phyloP scores from a whole-genome alignment of 2,888 invertebrate genomes.

The Habrosyne pyritoides region DNA sequence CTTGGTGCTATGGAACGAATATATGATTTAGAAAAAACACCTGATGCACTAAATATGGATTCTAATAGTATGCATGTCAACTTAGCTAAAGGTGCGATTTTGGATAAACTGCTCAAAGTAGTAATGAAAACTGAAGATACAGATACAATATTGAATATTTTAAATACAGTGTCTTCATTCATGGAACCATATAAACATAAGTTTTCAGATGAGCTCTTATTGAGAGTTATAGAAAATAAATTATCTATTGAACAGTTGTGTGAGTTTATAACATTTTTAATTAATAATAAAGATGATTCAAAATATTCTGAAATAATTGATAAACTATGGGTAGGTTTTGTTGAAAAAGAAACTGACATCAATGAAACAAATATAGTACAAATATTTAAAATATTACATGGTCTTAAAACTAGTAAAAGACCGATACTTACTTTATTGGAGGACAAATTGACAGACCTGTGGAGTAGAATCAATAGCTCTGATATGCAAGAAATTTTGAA shows the following conservation, averaged over 20 bases:
- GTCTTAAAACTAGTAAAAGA: constrained; percentile 83
- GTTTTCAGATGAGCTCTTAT: constrained; percentile 85
- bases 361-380: constrained; percentile 81
- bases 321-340: constrained; percentile 86
- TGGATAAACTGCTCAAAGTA: constrained; percentile 73
- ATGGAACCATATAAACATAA: constrained; percentile 75
- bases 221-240: constrained; percentile 84
- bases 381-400: constrained; percentile 82
- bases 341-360: constrained; percentile 82
- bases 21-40: constrained; percentile 67
- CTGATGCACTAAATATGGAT: constrained; percentile 42
- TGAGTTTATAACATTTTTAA: constrained; percentile 81
- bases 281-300: constrained; percentile 68
- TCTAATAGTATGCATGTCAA: constrained; percentile 54
- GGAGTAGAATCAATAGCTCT: constrained; percentile 78
- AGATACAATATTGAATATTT: constrained; percentile 70
- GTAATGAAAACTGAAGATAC: constrained; percentile 76
- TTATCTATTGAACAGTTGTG: constrained; percentile 84
- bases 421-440: constrained; percentile 84
- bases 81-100: constrained; percentile 73
- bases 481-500: constrained; percentile 78
- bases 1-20: constrained; percentile 78
- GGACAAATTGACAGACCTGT: constrained; percentile 80
- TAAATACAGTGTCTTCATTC: constrained; percentile 64
- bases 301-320: constrained; percentile 83